Percentiles rank a stretch among this genome's conserved stretches.
Conservation (phyloP, 1,140 invertebrate species). For the Eueides isabella region DNA sequence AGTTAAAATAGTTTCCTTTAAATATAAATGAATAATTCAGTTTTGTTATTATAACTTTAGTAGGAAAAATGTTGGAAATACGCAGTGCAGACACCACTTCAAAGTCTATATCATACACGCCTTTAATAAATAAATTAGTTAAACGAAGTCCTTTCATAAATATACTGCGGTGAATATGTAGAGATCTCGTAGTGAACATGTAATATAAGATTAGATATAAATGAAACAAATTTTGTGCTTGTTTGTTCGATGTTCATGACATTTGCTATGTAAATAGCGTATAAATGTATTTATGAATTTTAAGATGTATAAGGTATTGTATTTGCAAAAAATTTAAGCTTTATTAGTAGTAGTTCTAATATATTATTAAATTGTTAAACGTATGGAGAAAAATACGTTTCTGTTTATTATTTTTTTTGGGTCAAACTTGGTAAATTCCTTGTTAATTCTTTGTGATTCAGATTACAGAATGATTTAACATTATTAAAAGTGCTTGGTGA, state of each 20-base stretch:
- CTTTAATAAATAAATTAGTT: slow-evolving; percentile 21
- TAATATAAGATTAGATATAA: no score
- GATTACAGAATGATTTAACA: no score
- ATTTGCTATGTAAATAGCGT: neutral
- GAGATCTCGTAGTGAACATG: neutral
- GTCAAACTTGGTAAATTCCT: neutral
- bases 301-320: neutral
- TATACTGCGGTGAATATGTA: slow-evolving; percentile 14
- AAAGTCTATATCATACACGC: neutral
- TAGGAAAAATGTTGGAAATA: neutral
- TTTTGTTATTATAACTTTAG: neutral
- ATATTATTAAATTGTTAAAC: neutral
- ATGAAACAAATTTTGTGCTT: no score
- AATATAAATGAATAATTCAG: neutral
- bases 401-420: neutral
- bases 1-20: no score
- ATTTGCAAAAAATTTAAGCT: neutral
- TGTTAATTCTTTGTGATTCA: no score
- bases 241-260: no score
- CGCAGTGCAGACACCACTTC: slow-evolving; percentile 11
- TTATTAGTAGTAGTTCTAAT: neutral
- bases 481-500: no score
- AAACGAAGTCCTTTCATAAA: slow-evolving; percentile 14
- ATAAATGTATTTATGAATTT: no score
- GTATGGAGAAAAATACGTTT: neutral